Conservation (phyloP, 2,113 vertebrate species). For the Anolis sagrei region DNA sequence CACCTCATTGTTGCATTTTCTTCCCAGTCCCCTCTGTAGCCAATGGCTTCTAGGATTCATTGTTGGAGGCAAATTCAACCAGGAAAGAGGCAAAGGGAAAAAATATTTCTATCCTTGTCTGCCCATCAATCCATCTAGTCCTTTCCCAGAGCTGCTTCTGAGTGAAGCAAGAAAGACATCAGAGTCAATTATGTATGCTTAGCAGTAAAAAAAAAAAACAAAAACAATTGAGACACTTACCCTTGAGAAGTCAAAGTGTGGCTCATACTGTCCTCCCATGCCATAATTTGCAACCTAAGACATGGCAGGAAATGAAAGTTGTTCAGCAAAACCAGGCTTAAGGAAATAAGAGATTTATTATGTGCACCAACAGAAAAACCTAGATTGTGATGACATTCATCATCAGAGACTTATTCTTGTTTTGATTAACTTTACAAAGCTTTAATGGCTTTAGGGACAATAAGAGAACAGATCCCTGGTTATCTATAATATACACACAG, state of each 20-base stretch:
- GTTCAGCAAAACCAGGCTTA: conserved; percentile 24
- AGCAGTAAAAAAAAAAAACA: not conserved
- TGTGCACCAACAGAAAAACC: not conserved
- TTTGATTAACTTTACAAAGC: too few species aligned
- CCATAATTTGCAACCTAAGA: conserved; percentile 96
- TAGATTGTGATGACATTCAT: not conserved
- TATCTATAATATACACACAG: not conserved
- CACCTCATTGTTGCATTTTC: too few species aligned
- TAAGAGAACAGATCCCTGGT: not conserved
- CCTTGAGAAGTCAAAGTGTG: conserved; percentile 97
- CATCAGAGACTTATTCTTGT: not conserved
- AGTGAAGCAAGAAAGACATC: not conserved
- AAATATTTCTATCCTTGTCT: not conserved
- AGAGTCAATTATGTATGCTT: not conserved
- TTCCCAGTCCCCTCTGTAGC: not conserved
- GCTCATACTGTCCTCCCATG: conserved; percentile 97
- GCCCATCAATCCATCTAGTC: not conserved
- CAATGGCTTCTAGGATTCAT: not conserved
- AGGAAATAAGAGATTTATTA: not conserved
- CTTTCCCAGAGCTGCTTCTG: too few species aligned
- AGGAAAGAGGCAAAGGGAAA: not conserved
- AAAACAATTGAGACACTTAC: conserved; percentile 79
- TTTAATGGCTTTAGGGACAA: not conserved
- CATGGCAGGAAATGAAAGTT: not conserved
- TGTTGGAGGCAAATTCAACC: not conserved